Evolutionary conservation across 2,113 vertebrate species (phyloP), one percentile per base, ranked within the genome.

Genomic region (Larimichthys crocea): DNA sequence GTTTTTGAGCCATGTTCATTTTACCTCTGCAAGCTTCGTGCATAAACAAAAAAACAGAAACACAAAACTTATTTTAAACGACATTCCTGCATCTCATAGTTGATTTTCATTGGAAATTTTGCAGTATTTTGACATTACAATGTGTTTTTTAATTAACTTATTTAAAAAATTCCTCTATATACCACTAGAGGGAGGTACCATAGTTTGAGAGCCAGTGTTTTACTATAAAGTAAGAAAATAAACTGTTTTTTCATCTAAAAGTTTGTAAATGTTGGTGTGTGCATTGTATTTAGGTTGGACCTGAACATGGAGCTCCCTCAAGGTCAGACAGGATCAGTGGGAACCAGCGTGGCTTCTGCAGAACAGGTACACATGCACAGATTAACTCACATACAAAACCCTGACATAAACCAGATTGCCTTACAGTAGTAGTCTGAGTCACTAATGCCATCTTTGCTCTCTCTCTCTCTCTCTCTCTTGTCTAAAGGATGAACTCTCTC

Each of bases 241-340:
- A 1, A 16, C 5, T 48, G 14, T 24, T 20, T 20, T 35, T 20
- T 53, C 19, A 46, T 52, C 19, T 59, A 11, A 53, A 56, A 60
- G 3, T 69, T 66, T 46, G 10, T 35, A 35, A 70, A 50, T 68
- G 15, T 69, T 66, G 15, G 3, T 72, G 26, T 90, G 3, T 70
- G 46, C 35, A 15, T 90, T 2, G 3, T 88, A 35, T 83, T 78
- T 83, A 98, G 98, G 69, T 94, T 99, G 94, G 98, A 99, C 89
- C 94, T 99, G 91, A 99, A 98, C 92, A 95, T 99, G 97, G 98
- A 99, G 90, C 97, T 99, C 85, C 98, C 97, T 77, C 97, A 99
- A 91, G 97, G 97, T 68, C 97, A 99, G 94, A 97, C 94, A 0
- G 97, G 97, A 73, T 98, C 97, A 24, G 96, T 99, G 84, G 96